Base-by-base conservation (phyloP, 2,888 invertebrate genomes). In the Xestia rhomboidea region DNA sequence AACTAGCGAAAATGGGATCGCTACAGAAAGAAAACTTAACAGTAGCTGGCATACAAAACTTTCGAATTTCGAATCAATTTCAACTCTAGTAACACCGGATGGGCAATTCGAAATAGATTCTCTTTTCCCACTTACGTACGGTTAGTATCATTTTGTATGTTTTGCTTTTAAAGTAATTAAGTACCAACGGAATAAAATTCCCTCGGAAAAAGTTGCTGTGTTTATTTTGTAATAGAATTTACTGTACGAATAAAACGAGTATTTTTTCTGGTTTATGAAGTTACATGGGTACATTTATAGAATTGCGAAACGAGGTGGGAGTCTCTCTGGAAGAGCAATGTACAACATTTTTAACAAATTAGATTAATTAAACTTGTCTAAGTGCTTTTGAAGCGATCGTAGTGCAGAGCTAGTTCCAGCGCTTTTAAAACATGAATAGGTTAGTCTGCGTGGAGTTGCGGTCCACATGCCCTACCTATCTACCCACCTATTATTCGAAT, bases 1-100 rank as follows among this genome's bases (percentile, higher is more conserved):
- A 94, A 95, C 93, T 95, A 94, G 90, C 90, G 92, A 92, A 92
- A 95, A 94, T 93, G 90, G 92, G 88, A 92, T 92, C 89, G 87
- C 89, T 84, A 83, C 77, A 75, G 69, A 84, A 84, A 81, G 84
- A 86, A 90, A 90, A 84, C 78, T 85, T 84, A 73, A 82, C 71
- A 79, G 80, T 73, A 62, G 75, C 73, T 71, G 60, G 63, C 76
- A 63, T 18, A 67, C 24, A 27, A 79, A 86, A 72, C 79, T 88
- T 88, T 76, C 54, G 57, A 62, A 70, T 87, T 88, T 77, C 79
- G 76, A 73, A 80, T 83, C 84, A 70, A 83, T 86, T 83, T 76
- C 44, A 66, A n/a, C 46, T 66, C 34, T 51, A 60, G 30, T 68
- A 68, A 67, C 69, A 85, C 30, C 62, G 54, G 38, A 30, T 69